Conservation (phyloP, 2,888 invertebrate genomes). For the Drosophila colorata region DNA sequence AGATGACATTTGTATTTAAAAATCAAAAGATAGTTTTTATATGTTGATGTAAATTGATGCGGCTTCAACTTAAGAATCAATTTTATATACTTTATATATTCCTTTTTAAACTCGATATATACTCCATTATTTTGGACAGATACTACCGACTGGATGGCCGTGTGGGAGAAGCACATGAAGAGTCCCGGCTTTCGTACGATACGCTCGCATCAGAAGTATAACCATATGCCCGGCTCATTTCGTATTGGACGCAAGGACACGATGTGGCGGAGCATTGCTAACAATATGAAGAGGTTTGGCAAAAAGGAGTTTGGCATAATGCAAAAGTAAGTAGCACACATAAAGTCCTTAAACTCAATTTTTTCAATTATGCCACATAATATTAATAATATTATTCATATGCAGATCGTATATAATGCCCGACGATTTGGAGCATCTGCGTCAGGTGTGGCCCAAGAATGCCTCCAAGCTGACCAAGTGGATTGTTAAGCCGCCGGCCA, state of each 20-base stretch:
- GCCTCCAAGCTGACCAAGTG: slow-evolving; percentile 93
- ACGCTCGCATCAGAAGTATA: slow-evolving; percentile 97
- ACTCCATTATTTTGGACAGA: slow-evolving; percentile 86
- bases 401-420: slow-evolving; percentile 94
- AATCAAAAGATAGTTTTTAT: too few species aligned
- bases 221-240: slow-evolving; percentile 99
- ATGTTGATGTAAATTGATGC: too few species aligned
- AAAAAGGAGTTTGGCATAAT: slow-evolving; percentile 93
- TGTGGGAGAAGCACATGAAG: slow-evolving; percentile 99
- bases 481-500: slow-evolving; percentile 99
- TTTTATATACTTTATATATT: not conserved
- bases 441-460: slow-evolving; percentile 94
- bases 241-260: slow-evolving; percentile 98
- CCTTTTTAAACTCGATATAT: too few species aligned
- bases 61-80: too few species aligned
- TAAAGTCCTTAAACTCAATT: not conserved
- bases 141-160: slow-evolving; percentile 96
- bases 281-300: slow-evolving; percentile 86
- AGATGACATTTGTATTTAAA: too few species aligned
- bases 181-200: slow-evolving; percentile 93
- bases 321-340: slow-evolving; percentile 87
- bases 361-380: too few species aligned
- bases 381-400: too few species aligned
- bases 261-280: slow-evolving; percentile 93
- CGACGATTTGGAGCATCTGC: slow-evolving; percentile 92